Evolutionary conservation across 64 coral and sea anemone species (phyloP).

Genomic region (Dendronephthya gigantea): DNA sequence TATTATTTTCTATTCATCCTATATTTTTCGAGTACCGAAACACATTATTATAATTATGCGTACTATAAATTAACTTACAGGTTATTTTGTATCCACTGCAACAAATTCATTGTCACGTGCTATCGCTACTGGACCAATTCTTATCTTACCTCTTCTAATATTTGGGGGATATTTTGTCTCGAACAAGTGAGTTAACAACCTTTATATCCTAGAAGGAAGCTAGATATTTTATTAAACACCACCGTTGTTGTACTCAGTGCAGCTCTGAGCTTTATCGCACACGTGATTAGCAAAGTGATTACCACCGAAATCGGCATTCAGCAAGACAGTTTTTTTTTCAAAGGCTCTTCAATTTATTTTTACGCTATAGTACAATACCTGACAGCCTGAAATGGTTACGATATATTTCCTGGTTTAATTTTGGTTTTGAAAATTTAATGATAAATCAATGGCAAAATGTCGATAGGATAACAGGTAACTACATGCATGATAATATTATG

Average conservation of each 20-base stretch:
- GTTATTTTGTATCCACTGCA: background rate
- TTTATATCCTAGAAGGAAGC: background rate
- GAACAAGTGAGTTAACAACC: background rate
- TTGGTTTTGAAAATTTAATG: constrained; percentile 21
- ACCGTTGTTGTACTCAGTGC: too few relatives aligned
- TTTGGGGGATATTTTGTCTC: constrained; percentile 12
- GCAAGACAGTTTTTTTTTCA: background rate
- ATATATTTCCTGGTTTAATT: constrained; percentile 7
- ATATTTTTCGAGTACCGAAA: too few relatives aligned
- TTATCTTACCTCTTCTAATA: background rate
- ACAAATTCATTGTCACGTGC: background rate
- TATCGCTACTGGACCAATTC: background rate
- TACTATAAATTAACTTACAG: too few relatives aligned
- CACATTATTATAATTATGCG: too few relatives aligned
- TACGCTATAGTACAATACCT: background rate
- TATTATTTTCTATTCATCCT: too few relatives aligned
- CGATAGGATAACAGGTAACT: background rate
- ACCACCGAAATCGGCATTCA: too few relatives aligned
- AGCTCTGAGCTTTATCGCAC: too few relatives aligned
- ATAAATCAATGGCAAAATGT: background rate
- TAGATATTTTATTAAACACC: too few relatives aligned
- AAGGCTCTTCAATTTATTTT: too few relatives aligned
- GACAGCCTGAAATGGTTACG: constrained; percentile 12
- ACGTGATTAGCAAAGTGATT: too few relatives aligned
- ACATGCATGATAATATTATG: too few relatives aligned